Conservation (phyloP, 2,797 vertebrate genomes). For the Tolypeutes matacus region DNA sequence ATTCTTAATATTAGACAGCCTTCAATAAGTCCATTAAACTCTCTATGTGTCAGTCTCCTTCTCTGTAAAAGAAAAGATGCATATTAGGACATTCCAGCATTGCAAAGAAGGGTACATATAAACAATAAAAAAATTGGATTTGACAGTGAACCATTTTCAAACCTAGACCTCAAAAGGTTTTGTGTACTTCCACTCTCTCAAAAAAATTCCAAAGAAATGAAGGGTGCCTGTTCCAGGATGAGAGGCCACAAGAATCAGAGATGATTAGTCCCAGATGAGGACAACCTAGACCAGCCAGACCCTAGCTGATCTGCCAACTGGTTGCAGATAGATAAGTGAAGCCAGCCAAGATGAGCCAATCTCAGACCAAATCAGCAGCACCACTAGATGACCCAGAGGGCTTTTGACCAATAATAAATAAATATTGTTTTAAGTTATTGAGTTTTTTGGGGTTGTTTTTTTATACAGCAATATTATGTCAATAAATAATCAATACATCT, state of each 20-base stretch:
- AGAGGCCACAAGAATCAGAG: background rate
- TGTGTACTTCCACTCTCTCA: background rate
- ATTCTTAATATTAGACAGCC: background rate
- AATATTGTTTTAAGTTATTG: background rate
- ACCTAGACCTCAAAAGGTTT: background rate
- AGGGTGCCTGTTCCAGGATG: background rate
- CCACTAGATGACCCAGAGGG: background rate
- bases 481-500: background rate
- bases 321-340: background rate
- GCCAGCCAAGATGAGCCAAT: background rate
- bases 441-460: background rate
- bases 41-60: background rate
- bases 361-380: background rate
- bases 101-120: background rate
- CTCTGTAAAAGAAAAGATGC: background rate
- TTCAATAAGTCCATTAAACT: background rate
- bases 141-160: background rate
- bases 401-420: background rate
- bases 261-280: background rate
- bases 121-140: background rate
- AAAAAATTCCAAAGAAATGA: background rate
- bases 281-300: background rate
- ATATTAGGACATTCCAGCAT: background rate
- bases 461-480: background rate
- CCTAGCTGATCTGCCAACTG: background rate